A percentile compares a stretch with the other conserved stretches of the same genome.
These are phyloP conservation scores for Oxytorus armatus DNA, from an alignment of 2,888 invertebrate species.

Conservation along the genomic window DNA sequence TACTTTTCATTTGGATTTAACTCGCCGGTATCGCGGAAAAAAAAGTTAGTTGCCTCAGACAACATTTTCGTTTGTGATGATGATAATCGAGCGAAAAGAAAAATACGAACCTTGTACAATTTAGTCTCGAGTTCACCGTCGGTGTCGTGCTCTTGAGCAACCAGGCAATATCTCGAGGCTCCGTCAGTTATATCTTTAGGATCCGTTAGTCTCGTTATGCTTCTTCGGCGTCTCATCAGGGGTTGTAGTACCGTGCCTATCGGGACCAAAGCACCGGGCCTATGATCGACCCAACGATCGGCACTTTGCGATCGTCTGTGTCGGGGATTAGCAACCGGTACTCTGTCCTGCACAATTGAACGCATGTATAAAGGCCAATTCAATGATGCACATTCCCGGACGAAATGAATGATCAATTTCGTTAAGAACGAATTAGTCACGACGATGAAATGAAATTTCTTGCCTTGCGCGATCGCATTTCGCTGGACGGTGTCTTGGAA, in stretches of 20 bases:
- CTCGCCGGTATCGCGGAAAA: background rate
- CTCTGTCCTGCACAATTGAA: slow-evolving; percentile 85
- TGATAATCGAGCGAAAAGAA: too few relatives aligned
- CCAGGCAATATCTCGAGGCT: slow-evolving; percentile 94
- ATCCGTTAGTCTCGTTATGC: slow-evolving; percentile 92
- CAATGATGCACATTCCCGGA: background rate
- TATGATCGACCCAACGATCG: slow-evolving; percentile 95
- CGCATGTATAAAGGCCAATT: slow-evolving; percentile 74
- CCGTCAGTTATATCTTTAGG: slow-evolving; percentile 87
- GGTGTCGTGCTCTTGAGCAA: slow-evolving; percentile 96
- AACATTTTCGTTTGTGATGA: too few relatives aligned
- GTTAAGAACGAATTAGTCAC: too few relatives aligned
- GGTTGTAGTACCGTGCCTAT: slow-evolving; percentile 97
- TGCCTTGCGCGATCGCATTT: slow-evolving; percentile 66
- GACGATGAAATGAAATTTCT: slow-evolving; percentile 10
- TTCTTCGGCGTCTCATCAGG: slow-evolving; percentile 91
- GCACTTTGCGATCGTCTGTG: slow-evolving; percentile 93
- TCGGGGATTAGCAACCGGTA: slow-evolving; percentile 89
- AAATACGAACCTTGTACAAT: slow-evolving; percentile 90
- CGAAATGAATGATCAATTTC: too few relatives aligned
- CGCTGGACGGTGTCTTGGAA: slow-evolving; percentile 72
- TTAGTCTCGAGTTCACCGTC: slow-evolving; percentile 97
- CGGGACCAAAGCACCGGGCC: slow-evolving; percentile 91
- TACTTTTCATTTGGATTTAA: too few relatives aligned
- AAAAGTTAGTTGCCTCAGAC: too few relatives aligned